A percentile compares a stretch with the other conserved stretches of the same genome.
phyloP scores from a whole-genome alignment of 2,797 vertebrate species.

The Sebastiscus albofasciatus region DNA sequence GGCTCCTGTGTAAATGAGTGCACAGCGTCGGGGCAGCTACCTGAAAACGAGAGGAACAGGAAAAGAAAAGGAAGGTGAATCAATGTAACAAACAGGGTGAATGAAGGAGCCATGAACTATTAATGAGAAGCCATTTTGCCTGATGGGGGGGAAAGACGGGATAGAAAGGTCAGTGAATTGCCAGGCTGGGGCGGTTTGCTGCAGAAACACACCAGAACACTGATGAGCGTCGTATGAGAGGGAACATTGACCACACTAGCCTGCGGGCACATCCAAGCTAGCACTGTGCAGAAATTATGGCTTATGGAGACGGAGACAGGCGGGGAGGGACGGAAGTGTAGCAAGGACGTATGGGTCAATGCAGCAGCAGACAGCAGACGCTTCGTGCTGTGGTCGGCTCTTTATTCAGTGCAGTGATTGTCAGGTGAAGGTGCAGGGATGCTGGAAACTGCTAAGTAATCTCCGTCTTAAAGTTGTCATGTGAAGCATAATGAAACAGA shows the following conservation, averaged over 20 bases:
- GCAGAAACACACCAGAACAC: conserved; percentile 51
- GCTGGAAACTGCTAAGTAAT: conserved; percentile 26
- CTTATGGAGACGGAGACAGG: conserved; percentile 20
- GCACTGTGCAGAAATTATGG: conserved; percentile 42
- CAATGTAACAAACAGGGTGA: conserved; percentile 75
- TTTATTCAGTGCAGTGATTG: conserved; percentile 18
- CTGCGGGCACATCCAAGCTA: conserved; percentile 47
- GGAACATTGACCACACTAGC: conserved; percentile 60
- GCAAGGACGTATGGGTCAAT: conserved; percentile 62
- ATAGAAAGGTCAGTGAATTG: conserved; percentile 72
- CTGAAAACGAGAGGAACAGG: conserved; percentile 45
- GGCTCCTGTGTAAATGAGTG: conserved; percentile 66
- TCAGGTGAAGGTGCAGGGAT: conserved; percentile 21
- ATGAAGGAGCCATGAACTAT: conserved; percentile 72
- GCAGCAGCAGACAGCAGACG: conserved; percentile 31
- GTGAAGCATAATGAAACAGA: conserved; percentile 5
- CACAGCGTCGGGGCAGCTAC: conserved; percentile 45
- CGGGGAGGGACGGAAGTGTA: conserved; percentile 14
- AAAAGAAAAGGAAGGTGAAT: conserved; percentile 55
- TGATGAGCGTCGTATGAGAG: conserved; percentile 53
- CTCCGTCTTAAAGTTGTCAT: conserved; percentile 6
- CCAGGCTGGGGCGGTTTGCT: conserved; percentile 39
- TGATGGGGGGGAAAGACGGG: conserved; percentile 59
- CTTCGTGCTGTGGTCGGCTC: neutral
- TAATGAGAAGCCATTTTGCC: conserved; percentile 78